A percentile compares a stretch with the other conserved stretches of the same genome.
Evolutionary conservation across 64 coral and sea anemone species (phyloP).

Genomic region (Stichodactyla mertensii): DNA sequence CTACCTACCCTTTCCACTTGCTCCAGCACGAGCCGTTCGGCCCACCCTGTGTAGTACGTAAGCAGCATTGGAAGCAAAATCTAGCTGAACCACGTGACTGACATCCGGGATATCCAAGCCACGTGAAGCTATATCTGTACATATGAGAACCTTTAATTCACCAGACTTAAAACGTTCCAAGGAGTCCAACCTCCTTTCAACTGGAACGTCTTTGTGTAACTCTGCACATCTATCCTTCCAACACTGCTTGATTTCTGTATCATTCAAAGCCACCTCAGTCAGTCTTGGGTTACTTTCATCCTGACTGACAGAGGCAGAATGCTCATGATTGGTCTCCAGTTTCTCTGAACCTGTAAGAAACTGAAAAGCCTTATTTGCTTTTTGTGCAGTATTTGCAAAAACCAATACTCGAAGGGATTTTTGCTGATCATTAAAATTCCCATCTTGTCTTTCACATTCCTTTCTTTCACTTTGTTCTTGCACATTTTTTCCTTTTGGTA

Average conservation of each 20-base stretch:
- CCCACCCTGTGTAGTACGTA: constrained; percentile 78
- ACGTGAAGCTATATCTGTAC: constrained; percentile 90
- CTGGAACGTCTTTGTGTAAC: constrained; percentile 55
- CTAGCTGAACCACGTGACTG: constrained; percentile 92
- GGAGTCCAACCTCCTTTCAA: constrained; percentile 50
- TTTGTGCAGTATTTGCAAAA: constrained; percentile 65
- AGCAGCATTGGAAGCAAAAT: constrained; percentile 85
- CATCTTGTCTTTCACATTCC: neutral
- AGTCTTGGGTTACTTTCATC: neutral
- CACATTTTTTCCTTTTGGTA: neutral
- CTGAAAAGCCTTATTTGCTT: constrained; percentile 48
- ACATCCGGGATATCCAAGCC: constrained; percentile 88
- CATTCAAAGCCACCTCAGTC: neutral
- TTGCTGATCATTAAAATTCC: neutral
- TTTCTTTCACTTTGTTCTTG: neutral
- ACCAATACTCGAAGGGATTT: constrained; percentile 58
- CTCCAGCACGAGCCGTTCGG: constrained; percentile 83
- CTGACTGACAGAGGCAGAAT: neutral
- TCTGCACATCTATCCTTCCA: constrained; percentile 40
- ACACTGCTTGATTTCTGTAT: neutral
- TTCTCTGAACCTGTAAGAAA: constrained; percentile 36
- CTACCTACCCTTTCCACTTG: constrained; percentile 57
- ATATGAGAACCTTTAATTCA: constrained; percentile 65
- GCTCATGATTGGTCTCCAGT: neutral
- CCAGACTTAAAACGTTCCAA: constrained; percentile 56